phyloP scores from a whole-genome alignment of 1,140 invertebrate genomes.

The Trissolcus basalis region DNA sequence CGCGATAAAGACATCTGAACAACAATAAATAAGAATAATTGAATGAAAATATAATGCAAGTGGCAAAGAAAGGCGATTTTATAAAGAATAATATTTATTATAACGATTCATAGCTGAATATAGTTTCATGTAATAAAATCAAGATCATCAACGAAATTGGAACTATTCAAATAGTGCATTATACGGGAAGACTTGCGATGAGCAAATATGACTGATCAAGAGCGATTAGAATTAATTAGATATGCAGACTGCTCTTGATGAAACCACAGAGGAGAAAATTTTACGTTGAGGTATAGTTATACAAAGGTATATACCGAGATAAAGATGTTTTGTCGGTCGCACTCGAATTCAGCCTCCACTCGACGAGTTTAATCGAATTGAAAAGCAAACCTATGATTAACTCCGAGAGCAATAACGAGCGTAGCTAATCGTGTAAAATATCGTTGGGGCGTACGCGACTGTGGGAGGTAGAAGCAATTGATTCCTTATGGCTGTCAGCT shows the following conservation, averaged over 20 bases:
- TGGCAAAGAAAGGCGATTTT: no score
- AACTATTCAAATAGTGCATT: no score
- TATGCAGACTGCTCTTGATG: neutral
- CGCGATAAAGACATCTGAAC: no score
- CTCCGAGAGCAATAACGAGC: conserved; percentile 12
- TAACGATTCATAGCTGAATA: no score
- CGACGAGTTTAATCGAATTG: conserved; percentile 21
- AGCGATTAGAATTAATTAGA: conserved; percentile 28
- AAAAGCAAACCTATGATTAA: conserved; percentile 44
- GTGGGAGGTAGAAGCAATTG: conserved; percentile 32
- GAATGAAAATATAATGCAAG: no score
- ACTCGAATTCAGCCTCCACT: conserved; percentile 12
- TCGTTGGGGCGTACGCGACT: conserved; percentile 21
- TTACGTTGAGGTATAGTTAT: conserved; percentile 2
- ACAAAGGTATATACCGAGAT: conserved; percentile 1
- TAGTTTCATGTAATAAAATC: no score
- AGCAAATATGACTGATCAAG: conserved; percentile 34
- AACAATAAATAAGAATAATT: no score
- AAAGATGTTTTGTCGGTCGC: conserved; percentile 36
- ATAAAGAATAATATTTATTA: no score
- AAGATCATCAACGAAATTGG: no score
- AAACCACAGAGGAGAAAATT: no score
- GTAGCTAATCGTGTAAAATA: conserved; percentile 47
- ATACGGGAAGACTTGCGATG: conserved; percentile 12
- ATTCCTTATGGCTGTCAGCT: conserved; percentile 19